A percentile compares a stretch with the other conserved stretches of the same genome.
These are phyloP conservation scores for Microtus richardsoni DNA, from an alignment of 2,113 vertebrate genomes.

Conservation along the genomic window DNA sequence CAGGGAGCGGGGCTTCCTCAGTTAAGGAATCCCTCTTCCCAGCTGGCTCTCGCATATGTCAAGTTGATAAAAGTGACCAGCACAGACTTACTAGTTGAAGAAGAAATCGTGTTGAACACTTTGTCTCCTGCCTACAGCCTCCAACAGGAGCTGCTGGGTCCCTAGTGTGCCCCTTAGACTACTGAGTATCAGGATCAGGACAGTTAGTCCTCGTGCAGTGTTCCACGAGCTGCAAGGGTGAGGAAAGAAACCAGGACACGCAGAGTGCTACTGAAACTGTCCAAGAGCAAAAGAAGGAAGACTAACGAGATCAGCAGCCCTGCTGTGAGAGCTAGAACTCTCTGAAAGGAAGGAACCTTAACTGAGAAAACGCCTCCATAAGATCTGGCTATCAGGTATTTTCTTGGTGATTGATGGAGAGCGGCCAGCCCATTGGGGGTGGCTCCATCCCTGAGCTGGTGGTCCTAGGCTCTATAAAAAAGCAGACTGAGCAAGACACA, in stretches of 20 bases:
- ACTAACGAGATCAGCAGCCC: neutral
- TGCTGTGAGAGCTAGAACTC: neutral
- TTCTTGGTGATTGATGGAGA: no score
- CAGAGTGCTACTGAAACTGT: neutral
- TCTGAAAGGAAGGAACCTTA: neutral
- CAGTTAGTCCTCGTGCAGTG: neutral
- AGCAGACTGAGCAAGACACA: no score
- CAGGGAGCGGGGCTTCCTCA: neutral
- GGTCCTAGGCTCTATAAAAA: no score
- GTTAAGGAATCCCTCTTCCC: neutral
- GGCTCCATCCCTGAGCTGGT: no score
- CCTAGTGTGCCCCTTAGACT: neutral
- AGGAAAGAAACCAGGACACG: neutral
- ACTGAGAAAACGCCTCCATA: no score
- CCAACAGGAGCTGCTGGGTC: neutral
- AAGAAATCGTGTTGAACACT: neutral
- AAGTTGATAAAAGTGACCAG: neutral
- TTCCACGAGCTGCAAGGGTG: neutral
- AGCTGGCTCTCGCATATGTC: neutral
- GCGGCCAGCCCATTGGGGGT: no score
- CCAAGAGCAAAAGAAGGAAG: neutral
- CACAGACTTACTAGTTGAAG: neutral
- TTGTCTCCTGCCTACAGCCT: neutral
- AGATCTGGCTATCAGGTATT: no score
- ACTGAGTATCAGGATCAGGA: neutral